Evolutionary conservation across 2,113 vertebrate species (phyloP).

Genomic region (Triplophysa siluroides): DNA sequence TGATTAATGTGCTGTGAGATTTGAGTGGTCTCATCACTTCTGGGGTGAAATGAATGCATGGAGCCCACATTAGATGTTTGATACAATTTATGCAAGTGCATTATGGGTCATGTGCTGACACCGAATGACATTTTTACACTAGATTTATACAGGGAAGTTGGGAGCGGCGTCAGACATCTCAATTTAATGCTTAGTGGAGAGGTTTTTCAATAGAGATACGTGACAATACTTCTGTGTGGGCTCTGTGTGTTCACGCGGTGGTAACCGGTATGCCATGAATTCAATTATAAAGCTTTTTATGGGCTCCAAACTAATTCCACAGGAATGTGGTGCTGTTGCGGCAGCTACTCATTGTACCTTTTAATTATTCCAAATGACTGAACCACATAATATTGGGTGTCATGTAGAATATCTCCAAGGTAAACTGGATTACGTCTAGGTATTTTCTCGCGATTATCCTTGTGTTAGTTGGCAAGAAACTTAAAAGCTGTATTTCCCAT

Average conservation of each 20-base stretch:
- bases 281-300: not conserved
- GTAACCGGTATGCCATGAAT: too few species aligned
- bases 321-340: slow-evolving; percentile 23
- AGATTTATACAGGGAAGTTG: not conserved
- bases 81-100: not conserved
- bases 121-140: too few species aligned
- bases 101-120: not conserved
- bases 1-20: slow-evolving; percentile 17
- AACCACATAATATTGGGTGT: slow-evolving; percentile 24
- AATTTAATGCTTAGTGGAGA: not conserved
- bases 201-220: not conserved
- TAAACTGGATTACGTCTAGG: not conserved
- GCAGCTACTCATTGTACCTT: slow-evolving; percentile 16
- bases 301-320: slow-evolving; percentile 10
- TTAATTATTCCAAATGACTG: slow-evolving; percentile 37
- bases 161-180: too few species aligned
- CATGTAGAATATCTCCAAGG: slow-evolving; percentile 20
- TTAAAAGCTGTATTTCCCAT: not conserved
- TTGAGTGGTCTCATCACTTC: slow-evolving; percentile 36
- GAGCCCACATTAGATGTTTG: not conserved
- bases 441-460: not conserved
- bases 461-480: slow-evolving; percentile 10
- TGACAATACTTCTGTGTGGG: not conserved
- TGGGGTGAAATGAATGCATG: slow-evolving; percentile 18
- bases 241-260: too few species aligned